Evolutionary conservation across 2,113 vertebrate genomes (phyloP).

Genomic region (Cololabis saira): DNA sequence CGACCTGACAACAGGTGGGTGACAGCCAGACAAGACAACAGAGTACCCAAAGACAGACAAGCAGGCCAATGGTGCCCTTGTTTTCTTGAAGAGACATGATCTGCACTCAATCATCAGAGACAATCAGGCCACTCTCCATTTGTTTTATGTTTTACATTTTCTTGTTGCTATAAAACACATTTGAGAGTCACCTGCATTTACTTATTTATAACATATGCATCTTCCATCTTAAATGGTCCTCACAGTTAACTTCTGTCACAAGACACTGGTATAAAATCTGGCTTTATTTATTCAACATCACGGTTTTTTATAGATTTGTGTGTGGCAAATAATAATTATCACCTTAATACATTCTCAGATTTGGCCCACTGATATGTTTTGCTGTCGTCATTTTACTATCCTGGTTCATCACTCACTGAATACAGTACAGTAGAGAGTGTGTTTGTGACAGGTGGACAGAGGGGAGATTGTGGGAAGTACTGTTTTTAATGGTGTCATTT

Average conservation of each 20-base stretch:
- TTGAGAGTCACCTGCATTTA: not conserved
- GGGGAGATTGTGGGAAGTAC: not conserved
- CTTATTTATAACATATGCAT: too few species aligned
- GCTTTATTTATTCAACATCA: too few species aligned
- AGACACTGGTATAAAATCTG: too few species aligned
- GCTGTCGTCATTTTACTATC: constrained; percentile 32
- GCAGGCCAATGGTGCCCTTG: constrained; percentile 35
- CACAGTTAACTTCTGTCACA: too few species aligned
- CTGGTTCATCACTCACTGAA: constrained; percentile 40
- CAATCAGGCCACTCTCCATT: not conserved
- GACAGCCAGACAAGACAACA: constrained; percentile 54
- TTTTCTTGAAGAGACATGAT: constrained; percentile 24
- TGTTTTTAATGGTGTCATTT: not conserved
- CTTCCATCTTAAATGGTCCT: not conserved
- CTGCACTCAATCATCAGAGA: constrained; percentile 27
- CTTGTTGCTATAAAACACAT: not conserved
- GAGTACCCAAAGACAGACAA: constrained; percentile 52
- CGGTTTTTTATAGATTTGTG: not conserved
- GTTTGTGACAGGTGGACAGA: not conserved
- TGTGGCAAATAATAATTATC: not conserved
- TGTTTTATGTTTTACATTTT: not conserved
- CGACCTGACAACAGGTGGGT: constrained; percentile 94
- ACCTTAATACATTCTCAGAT: not conserved
- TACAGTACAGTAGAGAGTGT: too few species aligned
- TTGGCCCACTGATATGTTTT: constrained; percentile 5